These are phyloP conservation scores for Meteorus cinctellus DNA, from an alignment of 2,888 invertebrate species.

Conservation along the genomic window DNA sequence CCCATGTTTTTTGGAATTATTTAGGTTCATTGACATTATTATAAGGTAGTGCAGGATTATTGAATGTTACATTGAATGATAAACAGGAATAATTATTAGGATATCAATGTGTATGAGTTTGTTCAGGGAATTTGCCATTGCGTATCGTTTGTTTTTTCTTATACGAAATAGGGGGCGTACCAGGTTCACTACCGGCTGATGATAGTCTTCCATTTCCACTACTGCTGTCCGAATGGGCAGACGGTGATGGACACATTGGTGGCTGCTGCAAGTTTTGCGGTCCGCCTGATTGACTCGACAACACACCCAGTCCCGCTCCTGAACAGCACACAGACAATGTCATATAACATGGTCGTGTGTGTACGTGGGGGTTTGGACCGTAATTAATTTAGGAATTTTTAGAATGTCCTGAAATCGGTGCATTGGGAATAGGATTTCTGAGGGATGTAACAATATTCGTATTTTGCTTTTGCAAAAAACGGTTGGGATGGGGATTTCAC, in stretches of 20 bases:
- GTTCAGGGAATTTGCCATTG: not conserved
- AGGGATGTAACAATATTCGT: conserved; percentile 10
- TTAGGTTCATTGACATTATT: not conserved
- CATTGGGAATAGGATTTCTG: not conserved
- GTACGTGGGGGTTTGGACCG: not conserved
- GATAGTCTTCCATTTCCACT: conserved; percentile 87
- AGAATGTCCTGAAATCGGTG: not conserved
- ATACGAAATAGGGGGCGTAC: conserved; percentile 61
- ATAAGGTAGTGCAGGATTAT: conserved; percentile 4
- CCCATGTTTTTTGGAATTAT: conserved; percentile 12
- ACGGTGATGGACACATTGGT: conserved; percentile 86
- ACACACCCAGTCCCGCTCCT: conserved; percentile 70
- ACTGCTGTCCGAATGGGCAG: conserved; percentile 90
- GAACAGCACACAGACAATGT: conserved; percentile 48
- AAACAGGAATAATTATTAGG: conserved; percentile 26
- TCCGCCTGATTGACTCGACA: conserved; percentile 71
- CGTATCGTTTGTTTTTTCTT: conserved; percentile 23
- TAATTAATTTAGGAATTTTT: not conserved
- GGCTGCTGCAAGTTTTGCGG: conserved; percentile 75
- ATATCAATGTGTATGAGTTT: conserved; percentile 20
- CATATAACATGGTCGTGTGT: conserved; percentile 40
- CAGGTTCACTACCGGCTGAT: conserved; percentile 85
- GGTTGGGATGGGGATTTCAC: conserved; percentile 13
- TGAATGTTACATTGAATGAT: conserved; percentile 13
- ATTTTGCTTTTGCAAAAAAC: not conserved